Conservation (phyloP, 1,140 invertebrate genomes). For the Cardiocondyla obscurior region DNA sequence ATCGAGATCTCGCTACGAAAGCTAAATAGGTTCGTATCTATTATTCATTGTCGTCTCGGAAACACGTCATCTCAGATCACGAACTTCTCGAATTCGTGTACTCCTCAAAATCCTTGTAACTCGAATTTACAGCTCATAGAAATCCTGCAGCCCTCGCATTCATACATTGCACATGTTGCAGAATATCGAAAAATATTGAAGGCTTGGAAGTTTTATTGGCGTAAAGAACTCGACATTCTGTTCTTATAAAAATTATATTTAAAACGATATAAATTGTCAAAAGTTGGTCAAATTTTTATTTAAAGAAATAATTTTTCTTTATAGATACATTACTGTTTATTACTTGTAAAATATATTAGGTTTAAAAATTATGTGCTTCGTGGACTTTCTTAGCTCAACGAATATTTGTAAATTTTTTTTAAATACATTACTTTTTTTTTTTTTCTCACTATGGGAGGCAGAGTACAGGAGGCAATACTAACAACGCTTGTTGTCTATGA, state of each 20-base stretch:
- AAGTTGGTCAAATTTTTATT: neutral
- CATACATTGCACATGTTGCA: too few species aligned
- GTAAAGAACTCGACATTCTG: neutral
- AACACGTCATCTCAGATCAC: conserved; percentile 35
- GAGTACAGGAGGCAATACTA: too few species aligned
- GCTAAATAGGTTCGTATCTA: conserved; percentile 50
- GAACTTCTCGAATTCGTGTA: conserved; percentile 28
- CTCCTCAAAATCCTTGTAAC: neutral
- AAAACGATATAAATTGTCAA: neutral
- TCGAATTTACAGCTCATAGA: neutral
- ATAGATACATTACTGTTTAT: too few species aligned
- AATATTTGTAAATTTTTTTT: neutral
- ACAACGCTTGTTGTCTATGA: conserved; percentile 3
- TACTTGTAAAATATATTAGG: too few species aligned
- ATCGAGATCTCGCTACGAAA: conserved; percentile 29
- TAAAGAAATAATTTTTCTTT: neutral
- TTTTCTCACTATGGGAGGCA: too few species aligned
- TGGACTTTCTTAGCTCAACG: too few species aligned
- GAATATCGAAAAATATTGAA: neutral
- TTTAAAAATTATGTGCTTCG: neutral
- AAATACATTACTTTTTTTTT: too few species aligned
- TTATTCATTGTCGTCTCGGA: conserved; percentile 46
- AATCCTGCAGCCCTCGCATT: neutral
- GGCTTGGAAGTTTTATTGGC: neutral
- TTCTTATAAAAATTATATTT: neutral